Base-by-base conservation (phyloP, 2,888 invertebrate genomes). In the Helobdella robusta region DNA sequence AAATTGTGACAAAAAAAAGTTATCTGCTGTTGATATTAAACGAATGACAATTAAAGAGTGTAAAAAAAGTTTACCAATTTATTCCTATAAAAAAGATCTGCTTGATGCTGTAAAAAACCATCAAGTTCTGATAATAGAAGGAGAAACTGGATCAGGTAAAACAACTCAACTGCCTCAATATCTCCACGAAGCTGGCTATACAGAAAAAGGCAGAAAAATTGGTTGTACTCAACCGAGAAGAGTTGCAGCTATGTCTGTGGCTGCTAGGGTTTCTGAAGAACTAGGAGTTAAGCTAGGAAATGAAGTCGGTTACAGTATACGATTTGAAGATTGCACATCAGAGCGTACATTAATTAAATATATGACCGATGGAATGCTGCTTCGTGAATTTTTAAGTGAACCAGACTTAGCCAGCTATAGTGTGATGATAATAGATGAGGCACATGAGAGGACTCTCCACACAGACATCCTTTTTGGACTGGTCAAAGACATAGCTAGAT, bases 221-320 rank as follows among this genome's bases (percentile, higher is more conserved):
- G 97, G 95, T 0, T 98, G 97, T 76, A 98, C 97, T 0, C 94
- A 95, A 79, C 97, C 98, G 0, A 83, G 97, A 70, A 83, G 98
- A 79, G 98, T 99, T 1, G 98, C 98, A 28, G 95, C 98, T 2
- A 99, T 98, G 98, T 93, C 93, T n/a, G 98, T 99, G 28, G 91
- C 98, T 25, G 89, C 95, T 2, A 85, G 98, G 78, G 98, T 99
- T 0, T 91, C 97, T 2, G 90, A 97, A 78, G 98, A 99, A 84
- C 91, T 97, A 90, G 86, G 86, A 71, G 89, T 91, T 0, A 98
- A 97, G 81, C 83, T 98, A 32, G 98, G 97, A 36, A 79, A 80
- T 73, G 79, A 81, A 74, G 85, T 85, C 60, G 86, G 86, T 18
- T 86, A 86, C 77, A 84, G 84, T 72, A 98, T 99, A 74, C 85